Conservation (phyloP, 2,113 vertebrate species). For the Anser cygnoides region DNA sequence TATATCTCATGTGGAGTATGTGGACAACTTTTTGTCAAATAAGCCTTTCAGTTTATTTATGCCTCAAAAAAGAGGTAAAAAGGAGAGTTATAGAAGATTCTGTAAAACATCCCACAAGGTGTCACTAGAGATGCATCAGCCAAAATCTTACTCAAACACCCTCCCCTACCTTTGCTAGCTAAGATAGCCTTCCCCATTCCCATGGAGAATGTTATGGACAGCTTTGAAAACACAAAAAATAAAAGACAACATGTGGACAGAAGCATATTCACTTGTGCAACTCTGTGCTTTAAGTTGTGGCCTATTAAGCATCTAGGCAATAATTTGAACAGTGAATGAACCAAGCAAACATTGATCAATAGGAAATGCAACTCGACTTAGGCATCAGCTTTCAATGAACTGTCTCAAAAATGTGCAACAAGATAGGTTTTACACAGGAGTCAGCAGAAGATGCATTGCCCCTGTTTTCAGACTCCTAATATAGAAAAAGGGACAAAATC, state of each 20-base stretch:
- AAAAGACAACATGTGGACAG: not conserved
- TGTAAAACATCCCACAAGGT: conserved; percentile 22
- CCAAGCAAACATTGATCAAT: not conserved
- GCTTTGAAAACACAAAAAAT: not conserved
- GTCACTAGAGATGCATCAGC: conserved; percentile 31
- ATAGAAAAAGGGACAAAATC: not conserved
- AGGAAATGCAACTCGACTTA: not conserved
- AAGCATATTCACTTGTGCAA: not conserved
- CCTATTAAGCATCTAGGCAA: not conserved
- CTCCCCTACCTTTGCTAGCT: not conserved
- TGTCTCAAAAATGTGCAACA: not conserved
- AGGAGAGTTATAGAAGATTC: fast-evolving
- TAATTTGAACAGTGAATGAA: not conserved
- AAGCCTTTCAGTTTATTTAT: not conserved
- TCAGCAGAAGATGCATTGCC: not conserved
- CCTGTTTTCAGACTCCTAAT: not conserved
- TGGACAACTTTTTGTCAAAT: not conserved
- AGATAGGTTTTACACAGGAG: not conserved
- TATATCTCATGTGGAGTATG: not conserved
- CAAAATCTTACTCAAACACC: not conserved
- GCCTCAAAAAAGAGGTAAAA: not conserved
- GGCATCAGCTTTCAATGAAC: not conserved
- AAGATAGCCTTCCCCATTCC: not conserved
- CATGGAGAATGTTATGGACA: not conserved
- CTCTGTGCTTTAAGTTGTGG: fast-evolving